Evolutionary conservation across 2,797 vertebrate species (phyloP).

Genomic region (Rhodeus uyekii): DNA sequence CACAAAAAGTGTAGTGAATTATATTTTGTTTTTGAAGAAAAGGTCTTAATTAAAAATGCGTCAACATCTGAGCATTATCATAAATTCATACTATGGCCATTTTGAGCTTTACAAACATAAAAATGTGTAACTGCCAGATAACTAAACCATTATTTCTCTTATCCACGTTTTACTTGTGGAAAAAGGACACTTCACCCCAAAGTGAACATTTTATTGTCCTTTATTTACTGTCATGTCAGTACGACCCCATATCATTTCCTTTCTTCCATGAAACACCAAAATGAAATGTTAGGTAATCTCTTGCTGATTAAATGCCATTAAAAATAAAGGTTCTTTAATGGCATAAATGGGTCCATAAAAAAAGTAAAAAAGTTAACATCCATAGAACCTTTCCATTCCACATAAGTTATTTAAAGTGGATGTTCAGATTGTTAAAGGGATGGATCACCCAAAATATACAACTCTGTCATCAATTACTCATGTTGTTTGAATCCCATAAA

Average conservation of each 20-base stretch:
- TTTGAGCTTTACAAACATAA: not conserved
- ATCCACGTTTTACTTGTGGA: not conserved
- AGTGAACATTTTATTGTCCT: not conserved
- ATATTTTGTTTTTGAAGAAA: not conserved
- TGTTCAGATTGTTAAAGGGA: too few species aligned
- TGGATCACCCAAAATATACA: too few species aligned
- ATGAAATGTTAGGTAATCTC: not conserved
- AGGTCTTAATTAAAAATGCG: conserved; percentile 2
- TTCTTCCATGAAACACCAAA: not conserved
- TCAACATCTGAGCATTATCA: not conserved
- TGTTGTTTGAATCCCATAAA: too few species aligned
- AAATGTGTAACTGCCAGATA: not conserved
- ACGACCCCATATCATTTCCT: not conserved
- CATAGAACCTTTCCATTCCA: not conserved
- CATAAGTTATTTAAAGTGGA: not conserved
- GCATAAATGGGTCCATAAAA: not conserved
- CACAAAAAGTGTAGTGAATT: not conserved
- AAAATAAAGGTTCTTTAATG: not conserved
- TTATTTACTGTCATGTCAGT: not conserved
- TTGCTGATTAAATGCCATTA: not conserved
- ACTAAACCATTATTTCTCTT: not conserved
- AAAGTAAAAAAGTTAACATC: not conserved
- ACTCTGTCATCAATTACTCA: too few species aligned
- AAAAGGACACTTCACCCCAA: not conserved
- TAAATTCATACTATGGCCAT: conserved; percentile 2